Conservation (phyloP, 2,113 vertebrate genomes). For the Paratilapia polleni region DNA sequence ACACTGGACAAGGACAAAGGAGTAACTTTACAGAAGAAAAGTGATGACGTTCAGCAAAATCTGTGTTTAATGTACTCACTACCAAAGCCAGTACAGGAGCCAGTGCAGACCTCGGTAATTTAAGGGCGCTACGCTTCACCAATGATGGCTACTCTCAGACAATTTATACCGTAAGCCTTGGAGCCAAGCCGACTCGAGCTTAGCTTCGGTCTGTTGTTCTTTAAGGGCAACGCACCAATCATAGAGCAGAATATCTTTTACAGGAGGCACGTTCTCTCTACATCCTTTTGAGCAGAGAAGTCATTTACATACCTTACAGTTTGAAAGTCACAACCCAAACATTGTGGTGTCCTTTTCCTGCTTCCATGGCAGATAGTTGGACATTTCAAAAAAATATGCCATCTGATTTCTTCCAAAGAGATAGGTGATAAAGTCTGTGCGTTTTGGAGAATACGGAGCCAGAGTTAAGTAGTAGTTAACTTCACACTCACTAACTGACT, state of each 20-base stretch:
- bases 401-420: neutral
- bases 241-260: constrained; percentile 5
- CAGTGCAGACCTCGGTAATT: constrained; percentile 8
- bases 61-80: constrained; percentile 35
- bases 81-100: constrained; percentile 11
- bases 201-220: neutral
- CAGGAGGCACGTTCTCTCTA: neutral
- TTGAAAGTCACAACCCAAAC: neutral
- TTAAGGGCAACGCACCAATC: constrained; percentile 3
- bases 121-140: constrained; percentile 24
- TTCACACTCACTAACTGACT: neutral
- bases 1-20: constrained; percentile 38
- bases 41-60: constrained; percentile 50
- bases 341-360: no score
- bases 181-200: neutral
- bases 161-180: constrained; percentile 2
- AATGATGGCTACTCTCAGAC: neutral
- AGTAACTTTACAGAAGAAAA: constrained; percentile 31
- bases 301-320: neutral
- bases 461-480: no score
- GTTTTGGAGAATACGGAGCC: neutral
- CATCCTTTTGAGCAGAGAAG: neutral
- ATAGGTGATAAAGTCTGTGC: neutral
- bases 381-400: neutral
- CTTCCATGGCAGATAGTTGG: no score